Conservation (phyloP, 1,140 invertebrate genomes). For the Hetaerina americana region DNA sequence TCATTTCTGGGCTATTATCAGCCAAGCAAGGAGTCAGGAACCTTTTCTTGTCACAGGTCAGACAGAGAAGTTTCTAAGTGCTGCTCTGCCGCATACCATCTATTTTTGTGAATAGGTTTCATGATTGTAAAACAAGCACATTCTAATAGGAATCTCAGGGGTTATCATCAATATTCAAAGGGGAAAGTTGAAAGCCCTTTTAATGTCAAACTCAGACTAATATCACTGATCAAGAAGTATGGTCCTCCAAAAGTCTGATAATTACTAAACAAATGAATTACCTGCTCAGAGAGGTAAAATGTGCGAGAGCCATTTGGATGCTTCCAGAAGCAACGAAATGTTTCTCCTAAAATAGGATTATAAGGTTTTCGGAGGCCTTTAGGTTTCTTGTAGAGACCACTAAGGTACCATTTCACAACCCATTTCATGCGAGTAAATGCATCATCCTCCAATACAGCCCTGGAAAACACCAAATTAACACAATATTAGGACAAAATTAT, state of each 20-base stretch:
- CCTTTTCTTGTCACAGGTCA: too few relatives aligned
- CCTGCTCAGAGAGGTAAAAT: slow-evolving; percentile 88
- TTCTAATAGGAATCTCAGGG: too few relatives aligned
- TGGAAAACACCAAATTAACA: slow-evolving; percentile 28
- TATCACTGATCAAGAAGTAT: not conserved
- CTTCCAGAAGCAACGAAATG: slow-evolving; percentile 81
- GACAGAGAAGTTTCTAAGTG: too few relatives aligned
- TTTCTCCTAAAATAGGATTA: slow-evolving; percentile 86
- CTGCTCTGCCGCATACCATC: too few relatives aligned
- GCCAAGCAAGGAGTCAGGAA: too few relatives aligned
- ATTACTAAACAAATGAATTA: too few relatives aligned
- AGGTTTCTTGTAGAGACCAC: slow-evolving; percentile 69
- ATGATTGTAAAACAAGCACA: too few relatives aligned
- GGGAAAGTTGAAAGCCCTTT: too few relatives aligned
- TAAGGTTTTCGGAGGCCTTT: slow-evolving; percentile 91
- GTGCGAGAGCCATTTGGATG: slow-evolving; percentile 73
- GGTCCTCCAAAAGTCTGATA: not conserved
- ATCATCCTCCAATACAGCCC: slow-evolving; percentile 73
- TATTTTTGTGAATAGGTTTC: too few relatives aligned
- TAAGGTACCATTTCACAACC: slow-evolving; percentile 80
- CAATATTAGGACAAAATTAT: not conserved
- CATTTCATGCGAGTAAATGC: slow-evolving; percentile 81
- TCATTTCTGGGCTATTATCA: too few relatives aligned
- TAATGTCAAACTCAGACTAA: too few relatives aligned
- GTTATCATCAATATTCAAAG: too few relatives aligned